Evolutionary conservation across 2,888 invertebrate genomes (phyloP).

Genomic region (Trichopria drosophilae): DNA sequence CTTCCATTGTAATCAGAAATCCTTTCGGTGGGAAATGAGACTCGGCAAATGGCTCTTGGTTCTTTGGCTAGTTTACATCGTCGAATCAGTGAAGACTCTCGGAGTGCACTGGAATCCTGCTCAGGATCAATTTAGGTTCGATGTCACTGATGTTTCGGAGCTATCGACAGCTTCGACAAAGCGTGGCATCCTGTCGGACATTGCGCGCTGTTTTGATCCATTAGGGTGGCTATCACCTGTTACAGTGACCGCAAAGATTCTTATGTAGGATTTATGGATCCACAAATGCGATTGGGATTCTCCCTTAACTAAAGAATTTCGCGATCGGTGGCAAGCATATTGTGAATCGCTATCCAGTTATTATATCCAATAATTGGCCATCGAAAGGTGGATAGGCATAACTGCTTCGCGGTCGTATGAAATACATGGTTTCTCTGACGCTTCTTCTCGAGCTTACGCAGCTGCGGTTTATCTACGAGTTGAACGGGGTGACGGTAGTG

Average conservation of each 20-base stretch:
- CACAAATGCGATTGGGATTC: no score
- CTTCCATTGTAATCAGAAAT: neutral
- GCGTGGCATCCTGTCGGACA: conserved; percentile 12
- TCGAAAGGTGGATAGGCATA: conserved; percentile 21
- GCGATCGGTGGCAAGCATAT: conserved; percentile 6
- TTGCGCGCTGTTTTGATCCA: conserved; percentile 27
- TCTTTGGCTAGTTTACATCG: conserved; percentile 6
- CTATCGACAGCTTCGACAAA: conserved; percentile 13
- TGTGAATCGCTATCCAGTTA: conserved; percentile 10
- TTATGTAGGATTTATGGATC: conserved; percentile 29
- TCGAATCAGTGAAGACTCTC: conserved; percentile 15
- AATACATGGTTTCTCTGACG: conserved; percentile 27
- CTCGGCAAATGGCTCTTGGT: neutral
- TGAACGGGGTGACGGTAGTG: neutral
- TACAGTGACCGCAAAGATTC: conserved; percentile 26
- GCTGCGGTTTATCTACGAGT: conserved; percentile 22
- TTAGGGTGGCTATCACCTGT: no score
- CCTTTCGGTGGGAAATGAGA: neutral
- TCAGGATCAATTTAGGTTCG: conserved; percentile 12
- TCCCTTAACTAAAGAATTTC: conserved; percentile 3
- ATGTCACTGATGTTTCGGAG: no score
- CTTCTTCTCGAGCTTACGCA: no score
- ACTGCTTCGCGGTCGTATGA: neutral
- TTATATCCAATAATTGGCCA: conserved; percentile 1
- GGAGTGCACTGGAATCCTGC: conserved; percentile 15